Evolutionary conservation across 2,888 invertebrate species (phyloP).

Genomic region (Nysson spinosus): DNA sequence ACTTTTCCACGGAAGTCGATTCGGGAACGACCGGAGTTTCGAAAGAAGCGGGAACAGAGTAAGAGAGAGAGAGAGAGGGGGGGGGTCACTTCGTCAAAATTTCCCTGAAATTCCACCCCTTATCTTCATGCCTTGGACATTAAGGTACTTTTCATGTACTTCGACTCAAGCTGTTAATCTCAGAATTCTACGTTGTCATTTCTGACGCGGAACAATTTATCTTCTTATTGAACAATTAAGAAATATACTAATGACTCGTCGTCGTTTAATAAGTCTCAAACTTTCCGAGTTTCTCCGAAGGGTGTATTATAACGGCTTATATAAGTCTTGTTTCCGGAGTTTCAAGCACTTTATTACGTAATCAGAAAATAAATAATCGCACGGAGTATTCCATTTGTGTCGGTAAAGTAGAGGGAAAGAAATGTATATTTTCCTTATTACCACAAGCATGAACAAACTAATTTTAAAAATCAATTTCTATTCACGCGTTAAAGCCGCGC

Average conservation of each 20-base stretch:
- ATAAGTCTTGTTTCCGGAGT: too few relatives aligned
- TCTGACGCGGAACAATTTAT: slow-evolving; percentile 43
- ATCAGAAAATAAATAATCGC: too few relatives aligned
- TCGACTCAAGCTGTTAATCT: slow-evolving; percentile 39
- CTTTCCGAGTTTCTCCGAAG: too few relatives aligned
- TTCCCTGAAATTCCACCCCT: slow-evolving; percentile 35
- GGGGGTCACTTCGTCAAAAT: slow-evolving; percentile 39
- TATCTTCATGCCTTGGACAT: slow-evolving; percentile 10
- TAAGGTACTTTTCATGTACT: slow-evolving; percentile 48
- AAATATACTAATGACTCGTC: slow-evolving; percentile 18
- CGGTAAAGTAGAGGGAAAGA: too few relatives aligned
- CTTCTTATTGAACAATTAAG: slow-evolving; percentile 23
- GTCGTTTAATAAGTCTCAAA: slow-evolving; percentile 18
- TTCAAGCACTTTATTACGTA: too few relatives aligned
- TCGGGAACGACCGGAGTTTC: slow-evolving; percentile 33
- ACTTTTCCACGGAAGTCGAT: slow-evolving; percentile 54
- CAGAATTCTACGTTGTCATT: slow-evolving; percentile 26
- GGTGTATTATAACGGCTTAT: too few relatives aligned
- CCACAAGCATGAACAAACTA: too few relatives aligned
- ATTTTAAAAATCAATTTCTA: too few relatives aligned
- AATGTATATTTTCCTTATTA: too few relatives aligned
- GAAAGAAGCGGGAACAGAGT: background rate
- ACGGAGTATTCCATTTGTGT: too few relatives aligned
- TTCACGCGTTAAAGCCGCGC: too few relatives aligned
- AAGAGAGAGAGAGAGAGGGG: slow-evolving; percentile 4